Evolutionary conservation across 2,888 invertebrate genomes (phyloP), one percentile per base, ranked within the genome.

Genomic region (Ectemnius lituratus): DNA sequence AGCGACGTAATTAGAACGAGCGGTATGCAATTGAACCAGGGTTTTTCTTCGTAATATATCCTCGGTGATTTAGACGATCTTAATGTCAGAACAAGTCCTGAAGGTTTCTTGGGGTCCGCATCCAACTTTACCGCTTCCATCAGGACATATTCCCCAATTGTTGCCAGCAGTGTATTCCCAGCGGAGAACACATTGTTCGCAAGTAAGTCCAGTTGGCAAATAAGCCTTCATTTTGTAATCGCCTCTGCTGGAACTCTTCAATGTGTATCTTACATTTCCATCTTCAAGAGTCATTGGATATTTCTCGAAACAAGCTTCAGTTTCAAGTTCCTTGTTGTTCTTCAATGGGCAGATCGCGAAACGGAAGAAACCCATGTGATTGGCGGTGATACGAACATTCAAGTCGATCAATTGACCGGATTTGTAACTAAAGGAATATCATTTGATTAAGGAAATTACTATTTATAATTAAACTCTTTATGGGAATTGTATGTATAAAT

Each of bases 81-180:
- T 62, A 37, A 78, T 91, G 80, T 93, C 93, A 8, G 93, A 91
- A 82, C 93, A 93, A 13, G 91, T 91, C 73, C 91, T 89, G 82
- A 92, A 93, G 8, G 89, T 91, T 83, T 93, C 93, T 79, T 93
- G 93, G 0, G 88, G 83, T 13, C 93, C 93, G 82, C 93, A 93
- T 2, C 93, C 93, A 16, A 90, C 4, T 2, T 83, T 86, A 13
- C 89, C 89, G 0, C 78, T 84, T 0, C 92, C 92, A 79, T 92
- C 78, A 4, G 76, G 82, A 78, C 93, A 93, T 1, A 73, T 59
- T 1, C 92, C 93, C 93, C 93, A 93, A 70, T 91, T 91, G 79
- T 93, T 93, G 89, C 92, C 93, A 47, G 92, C 91, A 1, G 85
- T 85, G 82, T 92, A 93, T 57, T 91, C 92, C 93, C 93, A 93